These are phyloP conservation scores for Exocentrus adspersus DNA, from an alignment of 2,888 invertebrate species.

Conservation along the genomic window DNA sequence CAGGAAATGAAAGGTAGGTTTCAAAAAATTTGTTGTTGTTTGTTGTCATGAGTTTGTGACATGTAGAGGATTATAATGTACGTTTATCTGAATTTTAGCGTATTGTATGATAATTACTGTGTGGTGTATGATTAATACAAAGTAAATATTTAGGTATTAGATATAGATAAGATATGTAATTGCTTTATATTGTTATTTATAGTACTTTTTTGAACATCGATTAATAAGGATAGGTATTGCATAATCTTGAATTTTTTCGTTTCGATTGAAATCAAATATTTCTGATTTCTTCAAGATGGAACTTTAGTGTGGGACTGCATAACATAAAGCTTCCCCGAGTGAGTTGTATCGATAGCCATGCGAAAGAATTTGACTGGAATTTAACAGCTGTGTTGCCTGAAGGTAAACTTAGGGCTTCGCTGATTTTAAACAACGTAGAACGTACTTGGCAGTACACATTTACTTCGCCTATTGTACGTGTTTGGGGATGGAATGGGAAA, in stretches of 20 bases:
- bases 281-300: constrained; percentile 74
- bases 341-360: constrained; percentile 55
- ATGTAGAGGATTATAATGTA: not conserved
- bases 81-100: not conserved
- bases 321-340: constrained; percentile 73
- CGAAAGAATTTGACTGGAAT: constrained; percentile 63
- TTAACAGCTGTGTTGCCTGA: constrained; percentile 77
- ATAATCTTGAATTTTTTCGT: not conserved
- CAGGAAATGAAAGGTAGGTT: constrained; percentile 85
- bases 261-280: no score
- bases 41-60: no score
- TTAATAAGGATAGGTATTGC: no score
- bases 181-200: constrained; percentile 8
- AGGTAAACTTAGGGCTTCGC: constrained; percentile 75
- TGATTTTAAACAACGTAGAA: constrained; percentile 53
- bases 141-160: not conserved
- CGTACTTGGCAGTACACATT: constrained; percentile 61
- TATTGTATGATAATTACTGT: not conserved
- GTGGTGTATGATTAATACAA: not conserved
- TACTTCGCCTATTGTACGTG: constrained; percentile 69
- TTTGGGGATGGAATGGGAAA: constrained; percentile 82
- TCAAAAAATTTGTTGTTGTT: no score
- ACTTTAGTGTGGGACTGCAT: constrained; percentile 93
- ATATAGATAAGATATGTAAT: not conserved
- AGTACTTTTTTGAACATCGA: not conserved